phyloP scores from a whole-genome alignment of 2,113 vertebrate species.

The Mirounga angustirostris region DNA sequence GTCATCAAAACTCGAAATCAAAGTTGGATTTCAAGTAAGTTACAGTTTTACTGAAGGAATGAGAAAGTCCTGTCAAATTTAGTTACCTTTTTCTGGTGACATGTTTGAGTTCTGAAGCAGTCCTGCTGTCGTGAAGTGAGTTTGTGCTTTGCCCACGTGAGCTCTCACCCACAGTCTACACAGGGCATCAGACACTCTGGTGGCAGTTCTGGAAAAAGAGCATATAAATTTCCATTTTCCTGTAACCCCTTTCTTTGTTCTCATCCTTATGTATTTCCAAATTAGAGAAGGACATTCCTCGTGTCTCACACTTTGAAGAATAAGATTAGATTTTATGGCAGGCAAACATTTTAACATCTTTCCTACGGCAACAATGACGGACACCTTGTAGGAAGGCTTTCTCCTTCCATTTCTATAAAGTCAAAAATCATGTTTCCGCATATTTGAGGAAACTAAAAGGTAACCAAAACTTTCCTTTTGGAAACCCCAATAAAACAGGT shows the following conservation, averaged over 20 bases:
- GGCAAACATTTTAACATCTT: neutral
- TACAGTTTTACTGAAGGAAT: neutral
- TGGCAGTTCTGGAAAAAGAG: neutral
- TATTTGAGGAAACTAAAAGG: neutral
- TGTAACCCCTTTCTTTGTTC: neutral
- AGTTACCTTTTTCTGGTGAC: neutral
- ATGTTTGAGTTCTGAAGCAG: neutral
- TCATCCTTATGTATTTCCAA: neutral
- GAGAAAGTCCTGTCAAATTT: neutral
- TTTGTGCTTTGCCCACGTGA: neutral
- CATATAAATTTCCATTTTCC: too few species aligned
- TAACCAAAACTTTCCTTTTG: neutral
- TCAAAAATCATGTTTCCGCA: neutral
- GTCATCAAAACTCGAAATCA: neutral
- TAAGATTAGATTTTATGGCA: neutral
- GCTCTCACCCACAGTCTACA: neutral
- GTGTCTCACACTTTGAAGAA: neutral
- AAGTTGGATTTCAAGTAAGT: neutral
- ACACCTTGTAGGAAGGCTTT: neutral
- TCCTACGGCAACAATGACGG: neutral
- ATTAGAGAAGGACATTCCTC: neutral
- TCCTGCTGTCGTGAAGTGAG: neutral
- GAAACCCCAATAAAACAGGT: too few species aligned
- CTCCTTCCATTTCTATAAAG: neutral
- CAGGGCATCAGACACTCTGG: neutral